Percentiles rank a stretch among this genome's conserved stretches.
These are phyloP conservation scores for Oceanodroma leucorhoa DNA, from an alignment of 2,797 vertebrate genomes.

Conservation along the genomic window DNA sequence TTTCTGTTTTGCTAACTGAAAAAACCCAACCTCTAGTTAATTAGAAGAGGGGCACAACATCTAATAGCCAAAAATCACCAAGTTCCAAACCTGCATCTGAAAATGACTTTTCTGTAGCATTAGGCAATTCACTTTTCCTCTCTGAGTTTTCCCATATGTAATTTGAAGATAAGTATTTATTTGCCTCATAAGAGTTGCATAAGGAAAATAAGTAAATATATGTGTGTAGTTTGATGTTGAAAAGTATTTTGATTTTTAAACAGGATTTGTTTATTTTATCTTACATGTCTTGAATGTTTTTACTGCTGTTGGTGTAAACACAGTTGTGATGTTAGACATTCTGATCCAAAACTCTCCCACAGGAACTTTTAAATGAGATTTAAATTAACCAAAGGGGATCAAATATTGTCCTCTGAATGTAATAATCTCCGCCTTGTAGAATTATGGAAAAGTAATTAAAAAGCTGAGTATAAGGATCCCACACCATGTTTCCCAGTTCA, in stretches of 20 bases:
- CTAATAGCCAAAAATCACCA: neutral
- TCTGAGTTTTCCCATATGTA: neutral
- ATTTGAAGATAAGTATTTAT: neutral
- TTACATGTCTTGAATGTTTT: neutral
- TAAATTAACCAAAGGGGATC: conserved; percentile 22
- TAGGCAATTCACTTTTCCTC: neutral
- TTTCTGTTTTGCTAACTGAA: neutral
- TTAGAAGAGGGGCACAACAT: neutral
- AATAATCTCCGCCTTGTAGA: neutral
- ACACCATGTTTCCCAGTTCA: conserved; percentile 2
- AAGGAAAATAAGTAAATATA: neutral
- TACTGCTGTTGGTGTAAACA: neutral
- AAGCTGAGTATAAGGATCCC: neutral
- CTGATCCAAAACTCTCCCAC: neutral
- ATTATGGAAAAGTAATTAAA: conserved; percentile 46
- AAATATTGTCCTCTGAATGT: conserved; percentile 9
- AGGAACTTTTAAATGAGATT: conserved; percentile 14
- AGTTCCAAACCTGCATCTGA: neutral
- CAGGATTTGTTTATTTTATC: neutral
- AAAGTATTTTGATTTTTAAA: neutral
- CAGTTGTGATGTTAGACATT: neutral
- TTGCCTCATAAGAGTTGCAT: neutral
- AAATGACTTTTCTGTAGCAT: neutral
- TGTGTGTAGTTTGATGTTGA: neutral
- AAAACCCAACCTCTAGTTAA: accelerated